These are phyloP conservation scores for Sebastes schlegelii DNA, from an alignment of 2,113 vertebrate species.

Conservation along the genomic window DNA sequence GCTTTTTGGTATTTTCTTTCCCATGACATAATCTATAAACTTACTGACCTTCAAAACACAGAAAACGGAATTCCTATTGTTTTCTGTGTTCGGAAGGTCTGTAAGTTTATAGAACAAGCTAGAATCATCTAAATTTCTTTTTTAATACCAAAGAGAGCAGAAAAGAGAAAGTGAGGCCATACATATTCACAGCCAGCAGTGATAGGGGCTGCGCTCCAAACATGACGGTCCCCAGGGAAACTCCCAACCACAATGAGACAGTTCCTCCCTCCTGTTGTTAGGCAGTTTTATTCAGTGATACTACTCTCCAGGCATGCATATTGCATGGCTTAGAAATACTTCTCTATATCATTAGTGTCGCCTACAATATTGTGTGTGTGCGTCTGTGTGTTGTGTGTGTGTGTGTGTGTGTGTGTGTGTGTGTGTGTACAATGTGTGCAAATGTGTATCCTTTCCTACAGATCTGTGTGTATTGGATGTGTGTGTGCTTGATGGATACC, in stretches of 20 bases:
- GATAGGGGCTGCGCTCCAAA: conserved; percentile 25
- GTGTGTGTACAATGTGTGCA: background rate
- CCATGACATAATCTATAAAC: background rate
- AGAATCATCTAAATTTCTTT: background rate
- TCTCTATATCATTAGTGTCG: conserved; percentile 61
- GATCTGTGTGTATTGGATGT: background rate
- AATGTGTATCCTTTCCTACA: background rate
- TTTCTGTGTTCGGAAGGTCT: no score
- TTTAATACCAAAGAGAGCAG: background rate
- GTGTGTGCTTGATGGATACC: background rate
- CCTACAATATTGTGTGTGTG: conserved; percentile 1
- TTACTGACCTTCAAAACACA: conserved; percentile 5
- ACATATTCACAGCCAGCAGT: conserved; percentile 41
- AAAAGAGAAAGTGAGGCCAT: background rate
- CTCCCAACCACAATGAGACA: conserved; percentile 28
- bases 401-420: background rate
- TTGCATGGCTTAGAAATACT: conserved; percentile 57
- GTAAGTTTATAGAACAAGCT: background rate
- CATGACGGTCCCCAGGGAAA: conserved; percentile 26
- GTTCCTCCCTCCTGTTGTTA: conserved; percentile 47
- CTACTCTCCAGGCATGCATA: conserved; percentile 50
- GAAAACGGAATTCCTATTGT: background rate
- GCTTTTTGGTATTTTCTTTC: background rate
- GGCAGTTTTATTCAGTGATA: conserved; percentile 32
- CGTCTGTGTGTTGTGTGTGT: conserved; percentile 10